Percentiles rank a stretch among this genome's conserved stretches.
Conservation (phyloP, 2,888 invertebrate genomes). For the Tetramorium bicarinatum region DNA sequence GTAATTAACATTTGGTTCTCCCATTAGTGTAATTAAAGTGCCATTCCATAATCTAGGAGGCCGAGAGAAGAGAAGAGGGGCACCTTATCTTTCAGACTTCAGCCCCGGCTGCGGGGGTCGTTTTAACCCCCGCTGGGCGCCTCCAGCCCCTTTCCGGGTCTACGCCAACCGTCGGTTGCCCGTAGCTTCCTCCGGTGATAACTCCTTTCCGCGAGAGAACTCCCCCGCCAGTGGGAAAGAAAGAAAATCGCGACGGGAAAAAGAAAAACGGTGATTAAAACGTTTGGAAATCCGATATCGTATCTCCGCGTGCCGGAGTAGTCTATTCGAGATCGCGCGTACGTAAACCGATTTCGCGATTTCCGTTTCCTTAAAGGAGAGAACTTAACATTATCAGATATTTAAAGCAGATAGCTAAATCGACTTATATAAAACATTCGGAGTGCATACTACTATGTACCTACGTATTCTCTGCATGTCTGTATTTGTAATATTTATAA, state of each 20-base stretch:
- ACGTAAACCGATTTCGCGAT: conserved; percentile 17
- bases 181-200: conserved; percentile 82
- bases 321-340: conserved; percentile 29
- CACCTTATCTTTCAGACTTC: conserved; percentile 86
- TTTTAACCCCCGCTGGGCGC: conserved; percentile 77
- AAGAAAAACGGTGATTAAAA: conserved; percentile 78
- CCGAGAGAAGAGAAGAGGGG: conserved; percentile 79
- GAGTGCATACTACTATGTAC: background rate
- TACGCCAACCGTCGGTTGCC: conserved; percentile 72
- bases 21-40: conserved; percentile 93
- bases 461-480: background rate
- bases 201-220: conserved; percentile 80
- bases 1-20: conserved; percentile 92
- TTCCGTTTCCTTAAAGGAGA: conserved; percentile 29
- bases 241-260: conserved; percentile 55
- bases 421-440: background rate
- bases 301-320: conserved; percentile 32
- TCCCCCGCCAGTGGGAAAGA: conserved; percentile 44
- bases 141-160: conserved; percentile 72
- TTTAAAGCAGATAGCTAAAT: conserved; percentile 37
- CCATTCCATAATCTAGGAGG: conserved; percentile 89
- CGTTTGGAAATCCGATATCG: conserved; percentile 73
- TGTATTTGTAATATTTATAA: background rate
- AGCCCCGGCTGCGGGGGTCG: conserved; percentile 80
- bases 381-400: background rate